Percentiles rank a stretch among this genome's conserved stretches.
phyloP scores from a whole-genome alignment of 2,113 vertebrate species.

The Climacteris rufus region DNA sequence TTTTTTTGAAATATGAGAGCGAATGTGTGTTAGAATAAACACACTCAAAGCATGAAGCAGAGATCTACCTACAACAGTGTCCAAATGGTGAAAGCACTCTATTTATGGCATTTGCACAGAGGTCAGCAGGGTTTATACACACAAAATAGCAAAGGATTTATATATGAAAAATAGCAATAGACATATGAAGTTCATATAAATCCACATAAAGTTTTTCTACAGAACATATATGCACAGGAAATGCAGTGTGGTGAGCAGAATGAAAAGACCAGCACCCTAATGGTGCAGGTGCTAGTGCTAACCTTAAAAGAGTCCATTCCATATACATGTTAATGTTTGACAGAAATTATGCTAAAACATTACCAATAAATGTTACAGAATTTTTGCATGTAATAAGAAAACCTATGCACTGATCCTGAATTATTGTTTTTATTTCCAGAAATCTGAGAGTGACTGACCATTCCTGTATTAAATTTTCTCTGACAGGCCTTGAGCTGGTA shows the following conservation, averaged over 20 bases:
- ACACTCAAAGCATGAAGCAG: background rate
- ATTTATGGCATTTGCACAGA: background rate
- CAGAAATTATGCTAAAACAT: background rate
- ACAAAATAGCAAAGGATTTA: background rate
- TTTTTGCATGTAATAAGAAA: background rate
- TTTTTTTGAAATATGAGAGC: background rate
- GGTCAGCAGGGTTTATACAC: background rate
- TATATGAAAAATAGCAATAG: background rate
- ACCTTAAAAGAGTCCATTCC: background rate
- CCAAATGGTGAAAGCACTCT: background rate
- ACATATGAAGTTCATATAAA: background rate
- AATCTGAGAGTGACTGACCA: background rate
- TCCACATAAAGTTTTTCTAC: background rate
- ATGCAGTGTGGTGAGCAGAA: background rate
- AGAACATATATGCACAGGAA: background rate
- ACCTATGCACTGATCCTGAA: background rate
- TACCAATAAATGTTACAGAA: background rate
- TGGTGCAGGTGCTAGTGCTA: background rate
- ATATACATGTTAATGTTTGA: rapidly evolving
- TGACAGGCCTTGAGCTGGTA: background rate
- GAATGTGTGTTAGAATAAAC: background rate
- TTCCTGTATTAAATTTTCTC: background rate
- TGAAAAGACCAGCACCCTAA: background rate
- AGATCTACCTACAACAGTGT: background rate
- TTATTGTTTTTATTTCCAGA: background rate